Evolutionary conservation across 2,888 invertebrate genomes (phyloP), one percentile per base, ranked within the genome.

Genomic region (Odontocerum albicorne): DNA sequence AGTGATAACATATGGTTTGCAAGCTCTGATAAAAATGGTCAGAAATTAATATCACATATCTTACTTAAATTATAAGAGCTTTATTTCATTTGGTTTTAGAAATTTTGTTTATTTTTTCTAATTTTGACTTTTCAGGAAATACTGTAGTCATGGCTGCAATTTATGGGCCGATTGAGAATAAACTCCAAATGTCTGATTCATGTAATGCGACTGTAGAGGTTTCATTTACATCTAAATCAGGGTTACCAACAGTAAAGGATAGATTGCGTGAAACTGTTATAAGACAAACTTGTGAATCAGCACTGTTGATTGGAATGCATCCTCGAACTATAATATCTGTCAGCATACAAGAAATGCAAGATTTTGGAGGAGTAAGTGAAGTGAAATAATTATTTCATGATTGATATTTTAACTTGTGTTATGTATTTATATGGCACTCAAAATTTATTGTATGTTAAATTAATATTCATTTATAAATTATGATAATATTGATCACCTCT

Each of bases 281-380:
- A 49, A 80, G 80, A 63, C 88, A 88, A 66, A 87, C 88, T 0
- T 88, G 90, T 70, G 90, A 92, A 68, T 76, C 86, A 8, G 84
- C 87, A 0, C 70, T 96, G 27, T 66, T 89, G 1, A 76, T 86
- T 0, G 74, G 84, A 15, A 66, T 91, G 31, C 88, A 93, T 74
- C 95, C 96, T 3, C 80, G 93, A 43, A 85, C 93, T 1, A 84
- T 87, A 19, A 83, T 96, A 63, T 81, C 83, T 0, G 74, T 96
- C 33, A 86, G 88, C 49, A 70, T 96, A 49, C 95, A 96, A 70
- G 95, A 96, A 75, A 72, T 95, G 66, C 91, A 95, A 67, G 86
- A 93, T 71, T 82, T 77, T 68, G 90, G 91, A 62, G 87, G 89
- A 63, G 92, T 92, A 72, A 51, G 51, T 50, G n/a, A n/a, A n/a